phyloP scores from a whole-genome alignment of 2,113 vertebrate genomes.

The Sturnira hondurensis region DNA sequence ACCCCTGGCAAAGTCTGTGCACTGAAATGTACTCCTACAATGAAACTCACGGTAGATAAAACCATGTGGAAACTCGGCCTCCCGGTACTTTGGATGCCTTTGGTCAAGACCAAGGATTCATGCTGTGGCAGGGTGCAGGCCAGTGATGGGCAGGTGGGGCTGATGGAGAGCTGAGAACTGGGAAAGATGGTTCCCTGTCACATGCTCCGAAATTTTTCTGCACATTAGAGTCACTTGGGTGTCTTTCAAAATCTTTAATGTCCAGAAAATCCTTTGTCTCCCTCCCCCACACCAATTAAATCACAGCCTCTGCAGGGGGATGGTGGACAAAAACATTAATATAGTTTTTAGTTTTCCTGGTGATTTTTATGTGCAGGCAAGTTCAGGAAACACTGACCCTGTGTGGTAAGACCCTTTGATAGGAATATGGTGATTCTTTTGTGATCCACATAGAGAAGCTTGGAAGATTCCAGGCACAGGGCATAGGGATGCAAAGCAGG shows the following conservation, averaged over 20 bases:
- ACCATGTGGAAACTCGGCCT: not conserved
- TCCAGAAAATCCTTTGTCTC: not conserved
- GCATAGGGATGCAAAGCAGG: not conserved
- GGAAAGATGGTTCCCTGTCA: not conserved
- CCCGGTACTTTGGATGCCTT: not conserved
- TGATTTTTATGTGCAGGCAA: not conserved
- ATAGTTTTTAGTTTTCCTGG: not conserved
- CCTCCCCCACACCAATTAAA: not conserved
- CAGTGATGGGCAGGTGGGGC: not conserved
- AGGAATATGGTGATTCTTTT: not conserved
- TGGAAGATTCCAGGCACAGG: not conserved
- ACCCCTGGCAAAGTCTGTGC: not conserved
- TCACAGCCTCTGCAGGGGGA: not conserved
- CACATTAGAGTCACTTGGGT: not conserved
- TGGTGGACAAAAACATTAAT: not conserved
- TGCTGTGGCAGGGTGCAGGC: not conserved
- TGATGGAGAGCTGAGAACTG: not conserved
- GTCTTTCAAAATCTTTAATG: not conserved
- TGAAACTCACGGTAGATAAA: not conserved
- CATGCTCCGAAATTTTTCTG: not conserved
- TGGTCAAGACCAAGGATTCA: not conserved
- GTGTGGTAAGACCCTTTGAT: not conserved
- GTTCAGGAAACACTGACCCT: not conserved
- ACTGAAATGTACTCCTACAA: not conserved
- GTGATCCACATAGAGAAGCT: not conserved